These are phyloP conservation scores for Numenius arquata DNA, from an alignment of 2,113 vertebrate species.

Conservation along the genomic window DNA sequence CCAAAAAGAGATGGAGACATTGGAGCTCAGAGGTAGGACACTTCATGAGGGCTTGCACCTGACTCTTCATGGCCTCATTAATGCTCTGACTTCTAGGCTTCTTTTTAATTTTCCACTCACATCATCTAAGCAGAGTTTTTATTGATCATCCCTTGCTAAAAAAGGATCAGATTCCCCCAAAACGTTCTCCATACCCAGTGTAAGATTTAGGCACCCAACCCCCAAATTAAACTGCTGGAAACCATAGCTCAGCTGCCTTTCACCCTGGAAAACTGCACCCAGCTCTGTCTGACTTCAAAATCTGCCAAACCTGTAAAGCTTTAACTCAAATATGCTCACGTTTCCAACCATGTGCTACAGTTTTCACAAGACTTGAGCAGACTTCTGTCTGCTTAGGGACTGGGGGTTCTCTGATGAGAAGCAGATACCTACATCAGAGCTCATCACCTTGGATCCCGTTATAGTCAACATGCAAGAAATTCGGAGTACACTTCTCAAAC, in stretches of 20 bases:
- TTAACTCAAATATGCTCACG: background rate
- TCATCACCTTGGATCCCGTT: background rate
- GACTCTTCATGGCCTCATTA: background rate
- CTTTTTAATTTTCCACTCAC: background rate
- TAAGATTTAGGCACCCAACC: background rate
- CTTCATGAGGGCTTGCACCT: background rate
- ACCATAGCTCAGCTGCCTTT: background rate
- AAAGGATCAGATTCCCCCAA: background rate
- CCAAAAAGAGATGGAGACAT: background rate
- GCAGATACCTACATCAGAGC: background rate
- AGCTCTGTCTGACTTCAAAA: rapidly evolving
- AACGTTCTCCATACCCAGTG: rapidly evolving
- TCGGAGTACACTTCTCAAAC: background rate
- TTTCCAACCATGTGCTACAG: rapidly evolving
- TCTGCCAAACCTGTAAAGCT: background rate
- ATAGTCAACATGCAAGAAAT: background rate
- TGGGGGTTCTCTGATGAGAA: background rate
- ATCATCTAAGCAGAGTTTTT: background rate
- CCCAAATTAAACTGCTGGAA: background rate
- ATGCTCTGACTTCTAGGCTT: background rate
- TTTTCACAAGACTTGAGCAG: background rate
- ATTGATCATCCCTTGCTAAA: background rate
- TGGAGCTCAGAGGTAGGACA: background rate
- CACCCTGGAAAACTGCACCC: background rate
- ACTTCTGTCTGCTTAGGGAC: background rate